A percentile compares a stretch with the other conserved stretches of the same genome.
Evolutionary conservation across 2,113 vertebrate genomes (phyloP).

Genomic region (Guaruba guarouba): DNA sequence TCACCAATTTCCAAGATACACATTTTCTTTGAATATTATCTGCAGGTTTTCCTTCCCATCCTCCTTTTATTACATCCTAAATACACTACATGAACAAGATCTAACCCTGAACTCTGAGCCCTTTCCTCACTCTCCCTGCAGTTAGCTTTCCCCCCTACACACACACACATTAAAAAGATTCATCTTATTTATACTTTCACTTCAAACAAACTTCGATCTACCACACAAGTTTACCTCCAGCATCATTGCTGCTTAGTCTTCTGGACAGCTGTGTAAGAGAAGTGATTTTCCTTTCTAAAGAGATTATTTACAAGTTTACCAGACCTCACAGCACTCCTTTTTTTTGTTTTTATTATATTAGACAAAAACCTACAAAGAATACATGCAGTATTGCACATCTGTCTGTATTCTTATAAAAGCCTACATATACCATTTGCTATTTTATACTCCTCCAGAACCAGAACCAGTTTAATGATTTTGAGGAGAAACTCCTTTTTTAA

Average conservation of each 20-base stretch:
- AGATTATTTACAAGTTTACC: not conserved
- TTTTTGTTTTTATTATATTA: not conserved
- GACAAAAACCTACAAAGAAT: not conserved
- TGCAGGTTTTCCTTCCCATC: not conserved
- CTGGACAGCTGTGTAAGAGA: not conserved
- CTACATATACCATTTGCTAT: not conserved
- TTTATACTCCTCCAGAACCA: not conserved
- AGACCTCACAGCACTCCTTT: not conserved
- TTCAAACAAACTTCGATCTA: not conserved
- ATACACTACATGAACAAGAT: not conserved
- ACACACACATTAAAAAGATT: not conserved
- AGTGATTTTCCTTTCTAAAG: not conserved
- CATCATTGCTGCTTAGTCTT: not conserved
- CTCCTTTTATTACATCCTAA: not conserved
- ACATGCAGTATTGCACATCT: not conserved
- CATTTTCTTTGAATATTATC: not conserved
- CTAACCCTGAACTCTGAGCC: not conserved
- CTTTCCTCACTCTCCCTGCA: not conserved
- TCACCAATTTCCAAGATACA: not conserved
- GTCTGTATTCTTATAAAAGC: not conserved
- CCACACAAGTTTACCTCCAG: not conserved
- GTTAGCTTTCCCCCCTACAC: fast-evolving
- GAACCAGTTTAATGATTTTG: not conserved
- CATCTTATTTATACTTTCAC: not conserved
- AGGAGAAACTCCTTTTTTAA: not conserved